Evolutionary conservation across 2,888 invertebrate species (phyloP), one percentile per base, ranked within the genome.

Genomic region (Conomelus anceps): DNA sequence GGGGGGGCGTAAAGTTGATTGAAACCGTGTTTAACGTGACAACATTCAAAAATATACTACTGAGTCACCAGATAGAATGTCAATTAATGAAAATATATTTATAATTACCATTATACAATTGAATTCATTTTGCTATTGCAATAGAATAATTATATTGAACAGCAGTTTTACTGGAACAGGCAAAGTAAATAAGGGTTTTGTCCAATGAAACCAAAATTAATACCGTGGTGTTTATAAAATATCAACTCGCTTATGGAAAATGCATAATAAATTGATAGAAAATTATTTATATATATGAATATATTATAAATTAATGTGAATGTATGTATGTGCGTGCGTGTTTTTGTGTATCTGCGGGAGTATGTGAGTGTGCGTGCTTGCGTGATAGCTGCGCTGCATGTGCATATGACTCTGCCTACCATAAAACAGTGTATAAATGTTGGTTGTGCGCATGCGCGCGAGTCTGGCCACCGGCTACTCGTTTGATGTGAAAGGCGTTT

Each of bases 281-380:
- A 63, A 63, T 63, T 63, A 63, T 63, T 63, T 63, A 63, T 63
- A 63, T 63, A 63, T 63, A 63, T 63, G 63, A 63, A 63, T n/a
- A n/a, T n/a, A n/a, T n/a, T 63, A 63, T 63, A 63, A 63, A 63
- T 63, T 20, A 23, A 41, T 87, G 88, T 89, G 90, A 89, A 90
- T 90, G 91, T 90, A 90, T 90, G 91, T 90, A 90, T 90, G 90
- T 17, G 26, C 13, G 22, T 4, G 13, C n/a, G n/a, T n/a, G n/a
- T n/a, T n/a, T n/a, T n/a, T 24, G 86, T 22, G 86, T 24, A 22
- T 24, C 20, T 86, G 4, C 20, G 26, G 3, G 86, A 4, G 86
- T 1, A n/a, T 86, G 23, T 86, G 22, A 17, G 85, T 13, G 85
- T 22, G 86, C 20, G 86, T 86, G 86, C 26, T 4, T 24, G 86